Evolutionary conservation across 1,140 invertebrate genomes (phyloP).

Genomic region (Drosophila seguyi): DNA sequence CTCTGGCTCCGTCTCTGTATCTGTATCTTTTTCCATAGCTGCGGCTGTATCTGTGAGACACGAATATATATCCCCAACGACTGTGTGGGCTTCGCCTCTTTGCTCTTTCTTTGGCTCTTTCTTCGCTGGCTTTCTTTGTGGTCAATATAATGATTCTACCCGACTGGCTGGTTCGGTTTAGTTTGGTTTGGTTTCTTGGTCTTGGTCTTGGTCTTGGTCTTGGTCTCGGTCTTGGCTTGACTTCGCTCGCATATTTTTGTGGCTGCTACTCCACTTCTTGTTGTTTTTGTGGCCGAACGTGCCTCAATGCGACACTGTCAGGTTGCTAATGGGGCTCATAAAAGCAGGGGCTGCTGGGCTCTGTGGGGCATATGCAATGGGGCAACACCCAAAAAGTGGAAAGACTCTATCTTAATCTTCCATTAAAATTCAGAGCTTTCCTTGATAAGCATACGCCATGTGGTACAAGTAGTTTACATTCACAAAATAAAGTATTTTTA

Average conservation of each 20-base stretch:
- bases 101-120: slow-evolving; percentile 62
- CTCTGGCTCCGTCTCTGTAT: slow-evolving; percentile 49
- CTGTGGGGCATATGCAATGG: slow-evolving; percentile 60
- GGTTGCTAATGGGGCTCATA: slow-evolving; percentile 60
- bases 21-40: slow-evolving; percentile 44
- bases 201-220: neutral
- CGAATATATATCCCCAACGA: slow-evolving; percentile 36
- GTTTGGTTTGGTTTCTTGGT: slow-evolving; percentile 24
- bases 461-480: neutral
- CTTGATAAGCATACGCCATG: slow-evolving; percentile 24
- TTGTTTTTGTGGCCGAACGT: slow-evolving; percentile 48
- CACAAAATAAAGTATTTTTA: neutral
- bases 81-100: slow-evolving; percentile 47
- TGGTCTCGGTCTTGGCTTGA: slow-evolving; percentile 22
- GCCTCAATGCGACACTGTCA: slow-evolving; percentile 58
- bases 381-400: slow-evolving; percentile 49
- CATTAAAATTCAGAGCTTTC: slow-evolving; percentile 5
- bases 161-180: slow-evolving; percentile 43
- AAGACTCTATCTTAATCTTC: slow-evolving; percentile 19
- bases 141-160: slow-evolving; percentile 79
- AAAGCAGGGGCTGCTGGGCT: slow-evolving; percentile 14
- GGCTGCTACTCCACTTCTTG: slow-evolving; percentile 61
- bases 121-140: slow-evolving; percentile 78
- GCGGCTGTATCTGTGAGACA: slow-evolving; percentile 39
- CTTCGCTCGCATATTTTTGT: slow-evolving; percentile 60